Conservation (phyloP, 92 coral and sea anemone genomes). For the Ricordea florida region DNA sequence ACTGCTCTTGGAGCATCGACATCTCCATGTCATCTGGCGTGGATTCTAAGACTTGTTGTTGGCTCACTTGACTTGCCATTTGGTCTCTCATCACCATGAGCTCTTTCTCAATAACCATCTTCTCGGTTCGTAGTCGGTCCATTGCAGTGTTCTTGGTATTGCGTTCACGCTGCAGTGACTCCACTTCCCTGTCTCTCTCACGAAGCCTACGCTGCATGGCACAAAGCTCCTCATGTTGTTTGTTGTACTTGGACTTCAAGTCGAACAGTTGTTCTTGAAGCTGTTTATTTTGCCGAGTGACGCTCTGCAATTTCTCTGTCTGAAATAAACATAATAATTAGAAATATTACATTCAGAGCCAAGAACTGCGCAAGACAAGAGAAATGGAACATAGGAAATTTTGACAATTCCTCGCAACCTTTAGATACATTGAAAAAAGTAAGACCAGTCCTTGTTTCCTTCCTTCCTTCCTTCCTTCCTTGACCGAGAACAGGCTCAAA, state of each 20-base stretch:
- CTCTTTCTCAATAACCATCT: constrained; percentile 83
- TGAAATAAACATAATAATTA: too few species aligned
- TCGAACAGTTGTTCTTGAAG: constrained; percentile 88
- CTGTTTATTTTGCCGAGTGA: constrained; percentile 79
- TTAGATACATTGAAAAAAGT: too few species aligned
- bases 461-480: too few species aligned
- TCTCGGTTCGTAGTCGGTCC: constrained; percentile 80
- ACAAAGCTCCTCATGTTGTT: constrained; percentile 74
- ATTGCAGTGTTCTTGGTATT: constrained; percentile 57
- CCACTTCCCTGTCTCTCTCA: constrained; percentile 89
- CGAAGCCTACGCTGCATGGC: constrained; percentile 80
- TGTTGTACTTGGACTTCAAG: constrained; percentile 78
- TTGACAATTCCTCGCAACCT: too few species aligned
- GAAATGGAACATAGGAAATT: too few species aligned
- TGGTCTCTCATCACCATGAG: constrained; percentile 82
- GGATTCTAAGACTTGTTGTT: constrained; percentile 81
- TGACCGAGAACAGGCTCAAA: too few species aligned
- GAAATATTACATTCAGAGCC: too few species aligned
- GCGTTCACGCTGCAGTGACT: constrained; percentile 87
- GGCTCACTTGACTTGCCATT: constrained; percentile 71
- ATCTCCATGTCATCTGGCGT: constrained; percentile 85
- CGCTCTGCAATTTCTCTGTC: constrained; percentile 61
- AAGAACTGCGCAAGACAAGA: too few species aligned
- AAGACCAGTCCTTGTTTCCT: too few species aligned
- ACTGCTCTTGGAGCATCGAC: constrained; percentile 61